These are phyloP conservation scores for Ctena decussata DNA, from an alignment of 2,888 invertebrate genomes.

Conservation along the genomic window DNA sequence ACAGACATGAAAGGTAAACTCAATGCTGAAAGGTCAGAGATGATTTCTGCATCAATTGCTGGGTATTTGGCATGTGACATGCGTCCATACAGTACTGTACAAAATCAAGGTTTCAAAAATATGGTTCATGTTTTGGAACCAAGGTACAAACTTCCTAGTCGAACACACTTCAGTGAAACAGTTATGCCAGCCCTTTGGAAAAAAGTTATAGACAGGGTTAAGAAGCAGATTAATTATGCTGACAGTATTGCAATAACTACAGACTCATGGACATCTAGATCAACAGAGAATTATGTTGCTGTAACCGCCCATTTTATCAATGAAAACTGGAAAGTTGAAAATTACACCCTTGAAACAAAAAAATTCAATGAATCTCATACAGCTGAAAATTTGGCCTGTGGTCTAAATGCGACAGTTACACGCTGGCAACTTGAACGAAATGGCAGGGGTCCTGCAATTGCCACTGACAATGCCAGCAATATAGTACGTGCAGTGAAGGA, in stretches of 20 bases:
- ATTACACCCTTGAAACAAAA: slow-evolving; percentile 44
- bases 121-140: slow-evolving; percentile 19
- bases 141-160: slow-evolving; percentile 15
- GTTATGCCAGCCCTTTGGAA: slow-evolving; percentile 2
- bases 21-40: too few species aligned
- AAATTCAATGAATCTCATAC: slow-evolving; percentile 31
- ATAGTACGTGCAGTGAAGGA: slow-evolving; percentile 33
- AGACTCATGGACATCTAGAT: slow-evolving; percentile 59
- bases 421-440: slow-evolving; percentile 32
- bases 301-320: slow-evolving; percentile 53
- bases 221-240: slow-evolving; percentile 9
- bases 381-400: slow-evolving; percentile 42
- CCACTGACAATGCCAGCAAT: slow-evolving; percentile 53
- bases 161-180: slow-evolving; percentile 17
- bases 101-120: slow-evolving; percentile 13
- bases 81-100: slow-evolving; percentile 12
- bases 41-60: background rate
- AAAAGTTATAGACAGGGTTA: slow-evolving; percentile 12
- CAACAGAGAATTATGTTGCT: slow-evolving; percentile 51
- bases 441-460: slow-evolving; percentile 22
- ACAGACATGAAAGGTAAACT: too few species aligned
- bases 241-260: slow-evolving; percentile 46
- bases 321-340: slow-evolving; percentile 45
- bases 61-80: background rate
- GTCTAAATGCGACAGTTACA: background rate